A percentile compares a stretch with the other conserved stretches of the same genome.
Evolutionary conservation across 2,797 vertebrate genomes (phyloP).

Genomic region (Siniperca scherzeri): DNA sequence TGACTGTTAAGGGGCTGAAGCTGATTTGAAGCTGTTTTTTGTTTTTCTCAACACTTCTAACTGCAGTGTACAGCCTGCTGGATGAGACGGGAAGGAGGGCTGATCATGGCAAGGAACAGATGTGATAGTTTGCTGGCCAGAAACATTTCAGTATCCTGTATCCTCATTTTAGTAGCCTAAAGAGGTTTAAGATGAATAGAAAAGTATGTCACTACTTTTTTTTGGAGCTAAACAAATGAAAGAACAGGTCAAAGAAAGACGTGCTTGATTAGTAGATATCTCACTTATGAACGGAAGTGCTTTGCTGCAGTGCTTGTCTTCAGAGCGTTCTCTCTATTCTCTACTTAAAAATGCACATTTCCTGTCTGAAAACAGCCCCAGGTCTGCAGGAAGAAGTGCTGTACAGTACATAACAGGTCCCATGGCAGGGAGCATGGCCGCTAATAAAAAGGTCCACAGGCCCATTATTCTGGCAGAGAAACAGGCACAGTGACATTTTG

Average conservation of each 20-base stretch:
- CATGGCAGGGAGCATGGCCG: conserved; percentile 1
- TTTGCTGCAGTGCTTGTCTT: conserved; percentile 9
- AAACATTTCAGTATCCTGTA: conserved; percentile 16
- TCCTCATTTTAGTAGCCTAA: conserved; percentile 10
- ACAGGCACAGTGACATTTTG: conserved; percentile 62
- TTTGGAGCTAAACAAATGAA: conserved; percentile 19
- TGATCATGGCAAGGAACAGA: conserved; percentile 29
- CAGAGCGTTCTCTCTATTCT: background rate
- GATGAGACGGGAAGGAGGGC: conserved; percentile 17
- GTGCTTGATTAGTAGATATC: conserved; percentile 1
- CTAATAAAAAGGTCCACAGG: conserved; percentile 51
- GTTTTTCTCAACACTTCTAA: conserved; percentile 19
- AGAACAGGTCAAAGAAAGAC: background rate
- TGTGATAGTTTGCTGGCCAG: conserved; percentile 43
- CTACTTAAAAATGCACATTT: conserved; percentile 10
- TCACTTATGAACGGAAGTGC: background rate
- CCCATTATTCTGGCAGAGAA: conserved; percentile 35
- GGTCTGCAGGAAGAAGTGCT: conserved; percentile 30
- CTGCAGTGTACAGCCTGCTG: background rate
- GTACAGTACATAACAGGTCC: conserved; percentile 31
- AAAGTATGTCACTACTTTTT: conserved; percentile 12
- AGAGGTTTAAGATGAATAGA: conserved; percentile 13
- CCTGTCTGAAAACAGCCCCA: conserved; percentile 40
- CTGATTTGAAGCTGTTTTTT: conserved; percentile 33
- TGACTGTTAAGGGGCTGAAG: conserved; percentile 11